phyloP scores from a whole-genome alignment of 2,113 vertebrate species.

The Mormoops blainvillei region DNA sequence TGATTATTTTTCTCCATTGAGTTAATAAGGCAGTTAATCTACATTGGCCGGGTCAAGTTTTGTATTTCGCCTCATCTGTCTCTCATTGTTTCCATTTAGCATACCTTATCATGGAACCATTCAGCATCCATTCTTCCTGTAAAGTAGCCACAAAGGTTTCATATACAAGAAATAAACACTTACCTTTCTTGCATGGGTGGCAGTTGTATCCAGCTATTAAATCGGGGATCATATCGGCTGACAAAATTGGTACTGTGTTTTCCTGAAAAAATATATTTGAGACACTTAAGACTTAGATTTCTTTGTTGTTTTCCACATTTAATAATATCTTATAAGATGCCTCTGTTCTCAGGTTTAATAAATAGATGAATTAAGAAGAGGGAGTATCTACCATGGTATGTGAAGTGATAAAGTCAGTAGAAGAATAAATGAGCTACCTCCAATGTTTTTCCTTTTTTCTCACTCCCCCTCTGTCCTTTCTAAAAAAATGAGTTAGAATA shows the following conservation, averaged over 20 bases:
- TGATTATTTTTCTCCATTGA: slow-evolving; percentile 3
- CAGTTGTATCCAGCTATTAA: slow-evolving; percentile 99
- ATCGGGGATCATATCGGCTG: slow-evolving; percentile 98
- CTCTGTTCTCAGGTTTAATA: background rate
- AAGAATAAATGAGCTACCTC: background rate
- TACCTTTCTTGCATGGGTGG: slow-evolving; percentile 99
- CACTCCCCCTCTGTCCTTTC: background rate
- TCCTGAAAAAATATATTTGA: slow-evolving; percentile 87
- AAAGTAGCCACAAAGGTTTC: slow-evolving; percentile 27
- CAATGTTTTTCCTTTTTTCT: background rate
- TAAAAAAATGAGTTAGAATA: background rate
- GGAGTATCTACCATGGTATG: background rate
- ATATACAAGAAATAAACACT: slow-evolving; percentile 62
- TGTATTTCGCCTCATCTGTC: background rate
- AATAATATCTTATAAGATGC: background rate
- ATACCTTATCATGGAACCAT: slow-evolving; percentile 6
- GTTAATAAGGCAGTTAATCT: background rate
- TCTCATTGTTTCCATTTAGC: background rate
- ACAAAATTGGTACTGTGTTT: slow-evolving; percentile 99
- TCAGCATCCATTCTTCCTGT: slow-evolving; percentile 24
- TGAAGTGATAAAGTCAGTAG: background rate
- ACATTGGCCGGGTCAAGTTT: background rate
- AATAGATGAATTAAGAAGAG: background rate
- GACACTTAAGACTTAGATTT: slow-evolving; percentile 65
- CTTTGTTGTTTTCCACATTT: background rate